Percentiles rank a stretch among this genome's conserved stretches.
Conservation (phyloP, 2,113 vertebrate genomes). For the Atherinomorus stipes region DNA sequence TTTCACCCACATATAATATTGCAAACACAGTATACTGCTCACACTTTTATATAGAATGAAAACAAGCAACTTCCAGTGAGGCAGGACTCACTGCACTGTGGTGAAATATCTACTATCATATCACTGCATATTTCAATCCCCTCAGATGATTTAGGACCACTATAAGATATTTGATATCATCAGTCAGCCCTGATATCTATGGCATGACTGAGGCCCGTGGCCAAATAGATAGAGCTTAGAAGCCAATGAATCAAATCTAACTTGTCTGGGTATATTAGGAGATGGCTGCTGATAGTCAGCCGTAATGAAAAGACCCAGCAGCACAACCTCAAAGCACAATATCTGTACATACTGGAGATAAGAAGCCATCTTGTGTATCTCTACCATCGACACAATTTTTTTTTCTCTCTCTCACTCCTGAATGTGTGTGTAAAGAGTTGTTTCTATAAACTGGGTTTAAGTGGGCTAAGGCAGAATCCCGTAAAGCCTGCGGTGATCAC, state of each 20-base stretch:
- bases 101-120: slow-evolving; percentile 33
- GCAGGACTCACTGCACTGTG: slow-evolving; percentile 5
- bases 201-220: slow-evolving; percentile 46
- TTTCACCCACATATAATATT: no score
- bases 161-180: slow-evolving; percentile 56
- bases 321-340: slow-evolving; percentile 19
- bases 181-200: slow-evolving; percentile 55
- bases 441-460: slow-evolving; percentile 19
- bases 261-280: slow-evolving; percentile 59
- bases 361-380: slow-evolving; percentile 21
- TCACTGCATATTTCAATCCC: slow-evolving; percentile 50
- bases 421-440: neutral
- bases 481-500: slow-evolving; percentile 17
- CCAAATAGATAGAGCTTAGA: slow-evolving; percentile 63
- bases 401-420: neutral
- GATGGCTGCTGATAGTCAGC: slow-evolving; percentile 50
- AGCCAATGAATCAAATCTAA: slow-evolving; percentile 71
- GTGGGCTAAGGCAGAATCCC: slow-evolving; percentile 14
- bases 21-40: no score
- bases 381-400: slow-evolving; percentile 19
- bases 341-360: slow-evolving; percentile 45
- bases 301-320: slow-evolving; percentile 51
- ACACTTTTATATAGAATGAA: no score
- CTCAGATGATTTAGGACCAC: slow-evolving; percentile 59
- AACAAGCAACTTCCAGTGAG: neutral